These are phyloP conservation scores for Notospermus geniculatus DNA, from an alignment of 1,140 invertebrate species.

Conservation along the genomic window DNA sequence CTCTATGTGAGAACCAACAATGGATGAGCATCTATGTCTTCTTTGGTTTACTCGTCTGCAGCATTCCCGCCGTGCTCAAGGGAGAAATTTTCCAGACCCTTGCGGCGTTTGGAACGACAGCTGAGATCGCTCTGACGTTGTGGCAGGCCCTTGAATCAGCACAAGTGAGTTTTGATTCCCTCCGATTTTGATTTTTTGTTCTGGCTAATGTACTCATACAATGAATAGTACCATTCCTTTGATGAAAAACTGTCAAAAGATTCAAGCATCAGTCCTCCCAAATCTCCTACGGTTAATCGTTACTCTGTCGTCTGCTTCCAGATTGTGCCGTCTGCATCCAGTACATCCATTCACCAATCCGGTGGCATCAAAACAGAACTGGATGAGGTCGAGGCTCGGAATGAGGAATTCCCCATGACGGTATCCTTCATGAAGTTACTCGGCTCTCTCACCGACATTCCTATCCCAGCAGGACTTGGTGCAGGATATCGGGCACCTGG, in stretches of 20 bases:
- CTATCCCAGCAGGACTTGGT: constrained; percentile 75
- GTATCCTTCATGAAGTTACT: constrained; percentile 77
- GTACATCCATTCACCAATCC: constrained; percentile 57
- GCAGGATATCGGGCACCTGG: constrained; percentile 78
- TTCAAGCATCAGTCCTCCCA: too few species aligned
- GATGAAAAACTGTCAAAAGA: too few species aligned
- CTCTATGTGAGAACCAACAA: constrained; percentile 79
- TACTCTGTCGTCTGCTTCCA: constrained; percentile 24
- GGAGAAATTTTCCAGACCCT: constrained; percentile 75
- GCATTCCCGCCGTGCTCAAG: constrained; percentile 81
- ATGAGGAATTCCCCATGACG: constrained; percentile 63
- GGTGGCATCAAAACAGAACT: constrained; percentile 66
- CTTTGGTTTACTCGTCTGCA: constrained; percentile 80
- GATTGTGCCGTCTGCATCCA: constrained; percentile 37
- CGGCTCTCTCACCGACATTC: constrained; percentile 70
- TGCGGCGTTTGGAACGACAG: constrained; percentile 71
- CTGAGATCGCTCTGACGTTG: constrained; percentile 71
- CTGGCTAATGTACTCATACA: too few species aligned
- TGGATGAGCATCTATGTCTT: constrained; percentile 79
- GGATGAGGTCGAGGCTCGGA: constrained; percentile 79
- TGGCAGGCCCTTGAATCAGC: constrained; percentile 86
- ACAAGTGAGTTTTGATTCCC: constrained; percentile 62
- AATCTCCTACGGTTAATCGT: too few species aligned
- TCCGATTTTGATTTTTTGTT: too few species aligned
- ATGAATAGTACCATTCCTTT: too few species aligned